Base-by-base conservation (phyloP, 2,888 invertebrate species). In the Zele albiditarsus region DNA sequence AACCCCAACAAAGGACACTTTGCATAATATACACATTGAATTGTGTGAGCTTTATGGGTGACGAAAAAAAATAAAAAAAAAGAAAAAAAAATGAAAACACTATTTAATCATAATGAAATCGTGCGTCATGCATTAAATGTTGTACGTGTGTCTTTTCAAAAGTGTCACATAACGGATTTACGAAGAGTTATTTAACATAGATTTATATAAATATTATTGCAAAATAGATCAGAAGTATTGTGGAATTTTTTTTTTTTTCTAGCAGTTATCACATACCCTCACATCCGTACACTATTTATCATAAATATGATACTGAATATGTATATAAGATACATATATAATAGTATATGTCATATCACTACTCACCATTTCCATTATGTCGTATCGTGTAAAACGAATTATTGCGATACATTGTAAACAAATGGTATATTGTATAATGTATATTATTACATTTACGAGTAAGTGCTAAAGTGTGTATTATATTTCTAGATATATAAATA, bases 11-110 rank as follows among this genome's bases (percentile, higher is more conserved):
- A 72, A 70, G 75, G 75, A 73, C 78, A 76, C 79, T 85, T 83
- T 84, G 84, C 85, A 85, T 85, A 84, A 84, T 85, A 82, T 83
- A 81, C 81, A 80, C 82, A 80, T 83, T 79, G 81, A 74, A 72
- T 78, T 53, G 23, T 70, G 79, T 77, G 68, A 68, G 27, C 68
- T 57, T 68, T 20, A 53, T 72, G 28, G 25, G 53, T 8, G 53
- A 49, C 49, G 16, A 20, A 49, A 49, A 49, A 42, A 42, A 33
- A 8, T 5, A 33, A 63, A 74, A 72, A 53, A 20, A 62, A 31
- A 72, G 38, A 67, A 49, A 25, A 67, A 70, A 60, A 60, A 69
- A 71, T 71, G 75, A 78, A 74, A 81, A 74, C 70, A 78, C 73
- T 78, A 77, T 79, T 81, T 80, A 79, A 77, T 73, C 78, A 68